Base-by-base conservation (phyloP, 92 coral and sea anemone species). In the Palythoa heliodiscus region DNA sequence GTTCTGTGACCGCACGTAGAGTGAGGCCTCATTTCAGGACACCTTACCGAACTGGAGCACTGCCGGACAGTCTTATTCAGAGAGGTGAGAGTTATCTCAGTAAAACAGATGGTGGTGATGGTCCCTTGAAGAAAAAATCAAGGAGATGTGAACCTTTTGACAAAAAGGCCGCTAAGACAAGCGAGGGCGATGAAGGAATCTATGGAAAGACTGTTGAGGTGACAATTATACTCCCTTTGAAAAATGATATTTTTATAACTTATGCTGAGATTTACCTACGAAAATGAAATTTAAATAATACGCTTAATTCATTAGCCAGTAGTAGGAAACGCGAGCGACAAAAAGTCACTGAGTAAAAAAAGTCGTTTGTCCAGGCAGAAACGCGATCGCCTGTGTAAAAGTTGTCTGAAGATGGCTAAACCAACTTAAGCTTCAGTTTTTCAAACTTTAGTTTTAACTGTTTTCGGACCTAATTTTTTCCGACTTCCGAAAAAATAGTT, bases 1-100 rank as follows among this genome's bases (percentile, higher is more conserved):
- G 63, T 40, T 48, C 61, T 29, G 11, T 52, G 5, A 47, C 58
- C 7, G 16, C 84, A 64, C 52, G 20, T 80, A 80, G 23, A 14
- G 84, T 61, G 10, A 80, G 84, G 73, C 84, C 84, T n/a, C 84
- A 80, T 66, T 80, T 80, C 39, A 80, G 84, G 61, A 80, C 75
- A 25, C 84, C 84, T 5, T 80, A 64, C 40, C 73, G 84, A 6
- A 22, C 74, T n/a, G 84, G 84, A 66, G 13, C 61, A 43, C 84
- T 60, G 15, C 7, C 25, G 70, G 75, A 48, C 23, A 54, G 10
- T 53, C 47, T 53, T 22, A 25, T 53, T 20, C 48, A 29, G n/a
- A 53, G 15, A 9, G 60, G 22, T 48, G 60, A 66, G 12, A 52
- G 25, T 25, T 22, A 15, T 48, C 50, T 25, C 7, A 25, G 73